Conservation (phyloP, 2,113 vertebrate species). For the Channa argus region DNA sequence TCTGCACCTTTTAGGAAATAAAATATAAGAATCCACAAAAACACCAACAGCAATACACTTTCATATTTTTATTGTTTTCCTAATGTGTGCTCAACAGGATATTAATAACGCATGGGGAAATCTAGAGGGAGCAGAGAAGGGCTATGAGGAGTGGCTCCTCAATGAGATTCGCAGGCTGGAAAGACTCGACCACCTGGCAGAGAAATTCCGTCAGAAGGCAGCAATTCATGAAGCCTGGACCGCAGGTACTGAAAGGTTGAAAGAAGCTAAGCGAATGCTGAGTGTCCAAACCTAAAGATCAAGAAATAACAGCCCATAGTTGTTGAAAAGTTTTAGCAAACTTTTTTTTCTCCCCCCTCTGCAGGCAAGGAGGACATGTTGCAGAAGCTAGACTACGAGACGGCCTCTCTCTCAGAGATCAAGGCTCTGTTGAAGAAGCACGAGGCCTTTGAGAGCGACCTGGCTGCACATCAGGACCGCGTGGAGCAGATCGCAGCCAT, state of each 20-base stretch:
- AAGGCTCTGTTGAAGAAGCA: slow-evolving; percentile 99
- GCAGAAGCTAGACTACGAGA: slow-evolving; percentile 93
- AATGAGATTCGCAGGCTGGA: slow-evolving; percentile 98
- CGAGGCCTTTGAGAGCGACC: slow-evolving; percentile 98
- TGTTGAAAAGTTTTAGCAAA: too few relatives aligned
- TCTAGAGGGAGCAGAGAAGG: slow-evolving; percentile 97
- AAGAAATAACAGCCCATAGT: too few relatives aligned
- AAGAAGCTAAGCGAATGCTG: not conserved
- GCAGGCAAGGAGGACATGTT: slow-evolving; percentile 96
- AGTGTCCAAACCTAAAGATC: not conserved
- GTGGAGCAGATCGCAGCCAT: slow-evolving; percentile 99
- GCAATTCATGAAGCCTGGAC: slow-evolving; percentile 98
- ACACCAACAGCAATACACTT: too few relatives aligned
- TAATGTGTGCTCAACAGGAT: slow-evolving; percentile 82
- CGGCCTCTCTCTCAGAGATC: slow-evolving; percentile 94
- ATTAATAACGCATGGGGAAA: slow-evolving; percentile 95
- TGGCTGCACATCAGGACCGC: slow-evolving; percentile 97
- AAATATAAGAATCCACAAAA: too few relatives aligned
- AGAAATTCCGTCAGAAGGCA: slow-evolving; percentile 98
- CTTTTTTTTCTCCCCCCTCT: too few relatives aligned
- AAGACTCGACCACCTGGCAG: slow-evolving; percentile 95
- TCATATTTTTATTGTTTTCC: not conserved
- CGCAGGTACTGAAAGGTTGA: slow-evolving; percentile 83
- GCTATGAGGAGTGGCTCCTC: slow-evolving; percentile 97
- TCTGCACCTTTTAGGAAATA: too few relatives aligned